Evolutionary conservation across 1,140 invertebrate genomes (phyloP).

Genomic region (Aphelenchoides besseyi): DNA sequence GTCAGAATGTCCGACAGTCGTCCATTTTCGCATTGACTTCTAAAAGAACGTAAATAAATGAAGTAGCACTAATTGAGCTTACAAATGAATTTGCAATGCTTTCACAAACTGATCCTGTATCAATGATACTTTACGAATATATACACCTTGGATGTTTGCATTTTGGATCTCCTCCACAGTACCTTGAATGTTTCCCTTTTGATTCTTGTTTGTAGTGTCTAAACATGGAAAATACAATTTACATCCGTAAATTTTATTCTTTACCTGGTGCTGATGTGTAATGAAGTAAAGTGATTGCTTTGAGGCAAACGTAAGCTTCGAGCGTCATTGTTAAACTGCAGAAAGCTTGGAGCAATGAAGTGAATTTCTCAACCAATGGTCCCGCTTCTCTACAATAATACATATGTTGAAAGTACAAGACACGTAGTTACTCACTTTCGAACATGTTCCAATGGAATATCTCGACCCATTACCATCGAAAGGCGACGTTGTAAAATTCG

Average conservation of each 20-base stretch:
- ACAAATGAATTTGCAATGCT: slow-evolving; percentile 58
- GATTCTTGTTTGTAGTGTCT: neutral
- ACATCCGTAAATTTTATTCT: too few relatives aligned
- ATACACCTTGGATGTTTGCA: slow-evolving; percentile 13
- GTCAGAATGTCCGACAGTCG: slow-evolving; percentile 58
- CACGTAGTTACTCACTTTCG: slow-evolving; percentile 34
- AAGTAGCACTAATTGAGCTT: too few relatives aligned
- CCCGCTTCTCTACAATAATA: slow-evolving; percentile 62
- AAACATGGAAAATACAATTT: slow-evolving; percentile 5
- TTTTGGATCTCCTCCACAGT: neutral
- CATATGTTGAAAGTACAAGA: slow-evolving; percentile 6
- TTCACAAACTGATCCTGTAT: slow-evolving; percentile 63
- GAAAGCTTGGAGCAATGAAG: slow-evolving; percentile 57
- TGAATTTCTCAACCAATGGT: slow-evolving; percentile 62
- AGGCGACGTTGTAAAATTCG: slow-evolving; percentile 53
- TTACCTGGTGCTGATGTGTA: slow-evolving; percentile 37
- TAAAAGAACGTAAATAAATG: neutral
- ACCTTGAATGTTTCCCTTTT: neutral
- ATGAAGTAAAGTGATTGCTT: slow-evolving; percentile 63
- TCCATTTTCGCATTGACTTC: slow-evolving; percentile 47
- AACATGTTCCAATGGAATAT: slow-evolving; percentile 61
- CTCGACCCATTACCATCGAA: slow-evolving; percentile 54
- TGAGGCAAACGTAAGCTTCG: slow-evolving; percentile 64
- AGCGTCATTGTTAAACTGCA: slow-evolving; percentile 53
- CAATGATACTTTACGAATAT: slow-evolving; percentile 42